These are phyloP conservation scores for Barbus barbus DNA, from an alignment of 2,113 vertebrate species.

Conservation along the genomic window DNA sequence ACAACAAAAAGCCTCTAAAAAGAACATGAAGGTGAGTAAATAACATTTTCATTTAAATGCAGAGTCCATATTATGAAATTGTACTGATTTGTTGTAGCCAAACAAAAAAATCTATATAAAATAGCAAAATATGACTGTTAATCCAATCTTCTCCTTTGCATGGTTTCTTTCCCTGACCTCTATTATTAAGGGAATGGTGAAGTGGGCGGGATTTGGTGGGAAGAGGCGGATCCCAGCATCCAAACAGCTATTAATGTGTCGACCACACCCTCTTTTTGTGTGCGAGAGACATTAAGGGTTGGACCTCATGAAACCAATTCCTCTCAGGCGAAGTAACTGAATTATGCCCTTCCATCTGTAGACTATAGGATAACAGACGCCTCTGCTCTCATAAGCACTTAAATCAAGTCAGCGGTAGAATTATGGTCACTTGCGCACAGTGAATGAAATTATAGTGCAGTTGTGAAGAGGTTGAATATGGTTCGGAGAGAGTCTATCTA, in stretches of 20 bases:
- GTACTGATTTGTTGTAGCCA: neutral
- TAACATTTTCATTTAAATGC: neutral
- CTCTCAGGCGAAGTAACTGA: slow-evolving; percentile 63
- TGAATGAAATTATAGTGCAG: slow-evolving; percentile 72
- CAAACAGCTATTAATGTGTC: neutral
- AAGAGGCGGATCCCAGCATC: too few species aligned
- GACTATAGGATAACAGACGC: slow-evolving; percentile 68
- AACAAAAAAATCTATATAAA: neutral
- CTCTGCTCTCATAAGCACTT: slow-evolving; percentile 72
- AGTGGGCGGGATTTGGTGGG: neutral
- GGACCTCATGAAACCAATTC: slow-evolving; percentile 46
- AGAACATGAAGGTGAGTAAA: neutral
- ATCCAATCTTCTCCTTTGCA: neutral
- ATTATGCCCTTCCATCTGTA: slow-evolving; percentile 68
- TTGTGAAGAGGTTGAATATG: slow-evolving; percentile 67
- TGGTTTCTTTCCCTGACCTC: neutral
- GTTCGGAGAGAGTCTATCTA: slow-evolving; percentile 66
- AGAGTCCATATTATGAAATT: neutral
- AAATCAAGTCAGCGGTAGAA: slow-evolving; percentile 76
- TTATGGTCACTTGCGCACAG: slow-evolving; percentile 71
- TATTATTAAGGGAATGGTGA: neutral
- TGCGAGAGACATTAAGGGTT: slow-evolving; percentile 31
- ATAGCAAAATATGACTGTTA: neutral
- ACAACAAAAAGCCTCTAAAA: neutral
- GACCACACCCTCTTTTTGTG: slow-evolving; percentile 26